Evolutionary conservation across 2,888 invertebrate species (phyloP).

Genomic region (Andrena dorsata): DNA sequence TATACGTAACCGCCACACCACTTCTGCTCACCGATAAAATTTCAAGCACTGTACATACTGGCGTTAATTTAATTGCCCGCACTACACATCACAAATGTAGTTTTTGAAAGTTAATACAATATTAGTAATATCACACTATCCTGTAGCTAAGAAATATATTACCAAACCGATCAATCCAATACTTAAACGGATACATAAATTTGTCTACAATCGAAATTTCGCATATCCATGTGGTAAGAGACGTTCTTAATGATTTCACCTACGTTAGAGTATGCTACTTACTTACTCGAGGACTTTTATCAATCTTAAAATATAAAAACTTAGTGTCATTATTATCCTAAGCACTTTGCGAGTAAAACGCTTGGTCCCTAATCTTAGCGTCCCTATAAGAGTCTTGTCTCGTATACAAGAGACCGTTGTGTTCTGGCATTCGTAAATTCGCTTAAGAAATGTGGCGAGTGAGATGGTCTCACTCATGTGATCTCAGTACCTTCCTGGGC

Average conservation of each 20-base stretch:
- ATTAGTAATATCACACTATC: constrained; percentile 60
- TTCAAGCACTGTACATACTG: constrained; percentile 60
- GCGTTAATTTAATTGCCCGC: constrained; percentile 62
- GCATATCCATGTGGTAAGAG: constrained; percentile 39
- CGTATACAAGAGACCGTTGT: constrained; percentile 68
- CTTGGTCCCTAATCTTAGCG: constrained; percentile 73
- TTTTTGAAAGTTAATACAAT: constrained; percentile 57
- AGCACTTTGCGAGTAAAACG: constrained; percentile 66
- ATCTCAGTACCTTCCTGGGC: constrained; percentile 91
- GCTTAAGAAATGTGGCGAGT: constrained; percentile 79
- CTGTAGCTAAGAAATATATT: constrained; percentile 32
- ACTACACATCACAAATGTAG: constrained; percentile 71
- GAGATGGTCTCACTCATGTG: constrained; percentile 80
- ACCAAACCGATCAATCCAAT: constrained; percentile 33
- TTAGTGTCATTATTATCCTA: constrained; percentile 66
- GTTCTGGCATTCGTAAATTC: constrained; percentile 75
- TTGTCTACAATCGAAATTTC: constrained; percentile 46
- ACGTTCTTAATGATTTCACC: constrained; percentile 41
- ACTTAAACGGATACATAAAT: constrained; percentile 45
- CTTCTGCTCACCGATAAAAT: constrained; percentile 64
- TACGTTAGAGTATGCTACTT: constrained; percentile 47
- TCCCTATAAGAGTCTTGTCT: constrained; percentile 78
- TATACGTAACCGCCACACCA: constrained; percentile 61
- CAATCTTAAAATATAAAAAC: constrained; percentile 56
- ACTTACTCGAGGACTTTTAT: constrained; percentile 46